Base-by-base conservation (phyloP, 2,888 invertebrate species). In the Tiliacea aurago region DNA sequence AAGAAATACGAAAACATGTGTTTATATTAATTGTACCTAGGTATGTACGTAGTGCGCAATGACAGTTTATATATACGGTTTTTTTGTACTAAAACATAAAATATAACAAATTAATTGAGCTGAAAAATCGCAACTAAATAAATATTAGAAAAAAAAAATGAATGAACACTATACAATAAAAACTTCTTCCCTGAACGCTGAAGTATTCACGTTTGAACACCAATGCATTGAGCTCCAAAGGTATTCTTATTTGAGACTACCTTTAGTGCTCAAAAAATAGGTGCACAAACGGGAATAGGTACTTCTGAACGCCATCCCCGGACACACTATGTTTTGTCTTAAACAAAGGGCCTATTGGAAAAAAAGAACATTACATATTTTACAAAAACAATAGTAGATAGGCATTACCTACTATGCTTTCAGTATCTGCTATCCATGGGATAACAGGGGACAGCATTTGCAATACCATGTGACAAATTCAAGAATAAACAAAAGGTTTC, bases 1-100 rank as follows among this genome's bases (percentile, higher is more conserved):
- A 78, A 78, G 78, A 78, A 78, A 78, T 76, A 64, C 18, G 82
- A 45, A 66, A 45, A 43, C 13, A 59, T 77, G 20, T 37, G 77
- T 49, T 47, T 59, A n/a, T 53, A 28, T 76, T n/a, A n/a, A n/a
- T 76, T 76, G 11, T 61, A n/a, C 1, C 13, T 5, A n/a, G n/a
- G n/a, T n/a, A 13, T 49, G 1, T 18, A 47, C 11, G 13, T 43
- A 47, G 2, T 20, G 41, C 11, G 13, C 33, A 47, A 2, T 20
- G 28, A 28, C 9, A 13, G 13, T 55, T 23, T 23, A 23, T 15
- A 23, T 55, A 7, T 55, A 28, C 3, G 7, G 15, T 9, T 28
- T 55, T 53, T 53, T 55, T 13, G 53, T 53, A 13, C 5, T n/a
- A n/a, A 51, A 11, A 5, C 51, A n/a, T 41, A 41, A 37, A n/a